Evolutionary conservation across 1,140 invertebrate species (phyloP).

Genomic region (Leptinotarsa texana): DNA sequence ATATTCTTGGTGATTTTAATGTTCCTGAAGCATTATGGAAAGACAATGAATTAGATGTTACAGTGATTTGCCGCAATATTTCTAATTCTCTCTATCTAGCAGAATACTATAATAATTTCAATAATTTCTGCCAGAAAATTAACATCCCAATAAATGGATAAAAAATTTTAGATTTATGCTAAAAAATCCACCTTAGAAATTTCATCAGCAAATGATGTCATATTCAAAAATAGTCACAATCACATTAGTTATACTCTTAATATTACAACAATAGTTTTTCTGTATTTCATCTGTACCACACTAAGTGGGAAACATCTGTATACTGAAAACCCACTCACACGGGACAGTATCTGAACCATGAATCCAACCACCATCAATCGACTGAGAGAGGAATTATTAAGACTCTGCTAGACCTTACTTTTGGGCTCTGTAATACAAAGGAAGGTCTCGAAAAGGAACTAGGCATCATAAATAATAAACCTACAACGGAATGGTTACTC

Average conservation of each 20-base stretch:
- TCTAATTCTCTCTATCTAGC: constrained; percentile 7
- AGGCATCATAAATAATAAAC: too few relatives aligned
- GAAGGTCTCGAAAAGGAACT: too few relatives aligned
- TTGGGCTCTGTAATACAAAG: too few relatives aligned
- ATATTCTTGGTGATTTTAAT: constrained; percentile 14
- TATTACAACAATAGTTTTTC: not conserved
- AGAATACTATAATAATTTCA: constrained; percentile 6
- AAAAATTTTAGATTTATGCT: too few relatives aligned
- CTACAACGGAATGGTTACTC: too few relatives aligned
- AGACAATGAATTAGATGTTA: constrained; percentile 7
- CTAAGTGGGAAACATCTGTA: too few relatives aligned
- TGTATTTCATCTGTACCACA: too few relatives aligned
- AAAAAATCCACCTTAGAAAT: not conserved
- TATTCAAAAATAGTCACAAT: constrained; percentile 4
- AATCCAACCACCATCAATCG: too few relatives aligned
- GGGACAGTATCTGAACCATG: too few relatives aligned
- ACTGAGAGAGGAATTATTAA: too few relatives aligned
- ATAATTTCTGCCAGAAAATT: constrained; percentile 6
- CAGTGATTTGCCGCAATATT: not conserved
- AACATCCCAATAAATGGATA: not conserved
- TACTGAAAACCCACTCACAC: too few relatives aligned
- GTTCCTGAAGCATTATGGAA: constrained; percentile 10
- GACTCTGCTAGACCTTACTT: too few relatives aligned
- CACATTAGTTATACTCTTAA: constrained; percentile 7
- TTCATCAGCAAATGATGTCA: constrained; percentile 2